Conservation (phyloP, 2,113 vertebrate genomes). For the Electrona antarctica region DNA sequence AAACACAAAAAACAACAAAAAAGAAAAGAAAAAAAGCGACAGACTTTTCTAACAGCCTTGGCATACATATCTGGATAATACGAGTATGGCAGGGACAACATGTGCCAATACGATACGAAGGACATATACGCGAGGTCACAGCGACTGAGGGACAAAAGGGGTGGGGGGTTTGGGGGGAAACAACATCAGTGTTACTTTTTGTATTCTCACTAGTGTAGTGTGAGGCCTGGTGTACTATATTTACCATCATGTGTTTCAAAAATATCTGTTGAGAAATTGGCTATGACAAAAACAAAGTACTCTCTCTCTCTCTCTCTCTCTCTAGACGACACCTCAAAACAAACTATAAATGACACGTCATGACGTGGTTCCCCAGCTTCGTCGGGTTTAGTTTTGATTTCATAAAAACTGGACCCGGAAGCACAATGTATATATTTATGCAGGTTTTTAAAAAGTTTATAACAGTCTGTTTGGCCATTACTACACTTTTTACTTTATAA, state of each 20-base stretch:
- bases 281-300: conserved; percentile 79
- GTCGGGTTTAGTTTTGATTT: conserved; percentile 96
- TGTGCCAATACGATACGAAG: conserved; percentile 83
- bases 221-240: conserved; percentile 98
- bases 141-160: no score
- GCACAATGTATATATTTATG: conserved; percentile 99
- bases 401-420: conserved; percentile 95
- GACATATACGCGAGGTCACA: background rate
- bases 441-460: conserved; percentile 99
- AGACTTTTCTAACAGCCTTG: conserved; percentile 93
- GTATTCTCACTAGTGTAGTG: conserved; percentile 93
- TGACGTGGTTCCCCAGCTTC: conserved; percentile 93
- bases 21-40: conserved; percentile 63
- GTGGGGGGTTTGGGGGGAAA: conserved; percentile 53
- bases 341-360: conserved; percentile 85
- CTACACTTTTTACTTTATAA: conserved; percentile 99
- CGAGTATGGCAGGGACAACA: conserved; percentile 88
- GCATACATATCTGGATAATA: conserved; percentile 87
- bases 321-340: conserved; percentile 88
- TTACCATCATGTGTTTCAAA: conserved; percentile 97
- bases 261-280: conserved; percentile 97
- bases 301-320: conserved; percentile 74
- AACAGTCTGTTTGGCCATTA: conserved; percentile 99
- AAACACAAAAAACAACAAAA: no score
- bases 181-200: conserved; percentile 90